A percentile compares a stretch with the other conserved stretches of the same genome.
Evolutionary conservation across 2,888 invertebrate species (phyloP).

Genomic region (Onthophagus sagittarius): DNA sequence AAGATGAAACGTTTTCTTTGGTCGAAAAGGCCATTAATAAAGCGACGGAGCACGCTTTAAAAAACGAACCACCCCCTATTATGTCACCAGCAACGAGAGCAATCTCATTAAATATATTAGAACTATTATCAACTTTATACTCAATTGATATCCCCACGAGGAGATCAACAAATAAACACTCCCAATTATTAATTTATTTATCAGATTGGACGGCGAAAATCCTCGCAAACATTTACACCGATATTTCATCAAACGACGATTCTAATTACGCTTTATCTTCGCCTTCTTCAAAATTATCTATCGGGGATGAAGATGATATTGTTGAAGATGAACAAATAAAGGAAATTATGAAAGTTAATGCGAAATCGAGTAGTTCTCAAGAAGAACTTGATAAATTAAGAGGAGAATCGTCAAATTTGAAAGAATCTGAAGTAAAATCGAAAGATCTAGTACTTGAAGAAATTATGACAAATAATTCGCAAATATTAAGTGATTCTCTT

Average conservation of each 20-base stretch:
- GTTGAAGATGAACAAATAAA: neutral
- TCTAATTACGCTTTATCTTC: neutral
- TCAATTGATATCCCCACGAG: slow-evolving; percentile 93
- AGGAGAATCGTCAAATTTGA: neutral
- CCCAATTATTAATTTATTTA: slow-evolving; percentile 38
- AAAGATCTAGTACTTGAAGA: no score
- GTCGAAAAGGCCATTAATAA: slow-evolving; percentile 5
- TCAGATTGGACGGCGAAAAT: slow-evolving; percentile 45
- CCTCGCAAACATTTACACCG: slow-evolving; percentile 32
- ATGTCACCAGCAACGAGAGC: slow-evolving; percentile 55
- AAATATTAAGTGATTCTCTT: no score
- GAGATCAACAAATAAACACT: slow-evolving; percentile 39
- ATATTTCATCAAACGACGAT: neutral
- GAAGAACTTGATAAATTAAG: neutral
- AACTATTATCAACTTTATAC: slow-evolving; percentile 60
- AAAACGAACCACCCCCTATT: slow-evolving; percentile 49
- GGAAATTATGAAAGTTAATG: neutral
- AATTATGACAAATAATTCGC: no score
- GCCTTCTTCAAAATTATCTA: neutral
- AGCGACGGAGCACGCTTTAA: slow-evolving; percentile 38
- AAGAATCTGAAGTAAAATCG: no score
- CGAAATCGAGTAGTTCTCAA: neutral
- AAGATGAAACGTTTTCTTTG: neutral
- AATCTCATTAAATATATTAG: slow-evolving; percentile 57
- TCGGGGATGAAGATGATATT: neutral